Conservation (phyloP, 2,113 vertebrate genomes). For the Candoia aspera region DNA sequence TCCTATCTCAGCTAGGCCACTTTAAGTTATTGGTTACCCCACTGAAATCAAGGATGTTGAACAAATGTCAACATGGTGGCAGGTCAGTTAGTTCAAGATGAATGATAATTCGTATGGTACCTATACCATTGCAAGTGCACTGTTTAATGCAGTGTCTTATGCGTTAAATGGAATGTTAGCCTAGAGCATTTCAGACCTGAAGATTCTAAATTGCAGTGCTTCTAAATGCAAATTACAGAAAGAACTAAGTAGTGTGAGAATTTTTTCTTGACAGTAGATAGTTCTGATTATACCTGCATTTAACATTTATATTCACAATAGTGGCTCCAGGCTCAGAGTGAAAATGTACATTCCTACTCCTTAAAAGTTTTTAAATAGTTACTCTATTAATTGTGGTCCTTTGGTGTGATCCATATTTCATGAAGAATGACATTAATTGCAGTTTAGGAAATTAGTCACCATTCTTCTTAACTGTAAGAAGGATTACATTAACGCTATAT, state of each 20-base stretch:
- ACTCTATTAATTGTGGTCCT: not conserved
- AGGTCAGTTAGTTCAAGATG: not conserved
- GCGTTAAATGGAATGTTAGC: not conserved
- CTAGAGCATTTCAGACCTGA: constrained; percentile 18
- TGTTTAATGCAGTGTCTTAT: not conserved
- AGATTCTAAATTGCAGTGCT: constrained; percentile 18
- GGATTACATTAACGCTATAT: not conserved
- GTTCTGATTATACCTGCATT: constrained; percentile 35
- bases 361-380: constrained; percentile 14
- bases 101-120: not conserved
- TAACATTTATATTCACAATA: constrained; percentile 42
- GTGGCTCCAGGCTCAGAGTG: not conserved
- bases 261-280: constrained; percentile 31
- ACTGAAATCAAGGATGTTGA: not conserved
- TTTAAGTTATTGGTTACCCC: not conserved
- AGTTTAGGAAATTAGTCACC: constrained; percentile 16
- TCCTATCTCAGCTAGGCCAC: not conserved
- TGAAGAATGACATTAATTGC: not conserved
- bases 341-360: constrained; percentile 25
- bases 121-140: not conserved
- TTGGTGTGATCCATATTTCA: constrained; percentile 11
- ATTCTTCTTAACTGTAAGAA: not conserved
- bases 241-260: not conserved
- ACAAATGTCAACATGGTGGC: not conserved
- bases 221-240: not conserved